A percentile compares a stretch with the other conserved stretches of the same genome.
These are phyloP conservation scores for Zeuzera pyrina DNA, from an alignment of 2,888 invertebrate genomes.

Conservation along the genomic window DNA sequence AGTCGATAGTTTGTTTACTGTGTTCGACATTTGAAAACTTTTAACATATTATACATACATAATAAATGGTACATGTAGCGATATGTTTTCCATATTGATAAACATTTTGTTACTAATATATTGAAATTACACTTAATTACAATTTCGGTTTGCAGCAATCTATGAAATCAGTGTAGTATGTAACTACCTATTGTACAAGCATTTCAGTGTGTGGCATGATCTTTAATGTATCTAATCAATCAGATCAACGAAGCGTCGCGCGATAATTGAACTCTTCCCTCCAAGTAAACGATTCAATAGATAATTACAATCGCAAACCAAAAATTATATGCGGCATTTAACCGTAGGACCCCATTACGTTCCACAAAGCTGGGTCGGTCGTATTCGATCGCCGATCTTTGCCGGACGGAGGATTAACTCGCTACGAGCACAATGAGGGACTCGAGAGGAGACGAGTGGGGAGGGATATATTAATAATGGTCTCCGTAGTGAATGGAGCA, in stretches of 20 bases:
- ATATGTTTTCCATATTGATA: no score
- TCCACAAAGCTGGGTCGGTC: constrained; percentile 58
- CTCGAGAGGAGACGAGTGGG: constrained; percentile 45
- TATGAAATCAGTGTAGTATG: no score
- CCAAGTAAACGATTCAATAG: constrained; percentile 55
- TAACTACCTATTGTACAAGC: no score
- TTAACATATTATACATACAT: no score
- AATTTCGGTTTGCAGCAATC: no score
- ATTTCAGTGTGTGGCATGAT: no score
- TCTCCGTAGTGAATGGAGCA: constrained; percentile 64
- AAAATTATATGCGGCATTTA: constrained; percentile 68
- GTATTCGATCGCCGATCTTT: constrained; percentile 61
- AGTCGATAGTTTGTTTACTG: no score
- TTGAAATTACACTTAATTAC: no score
- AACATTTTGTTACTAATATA: no score
- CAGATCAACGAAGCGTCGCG: constrained; percentile 53
- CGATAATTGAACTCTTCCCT: constrained; percentile 67
- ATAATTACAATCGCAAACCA: constrained; percentile 71
- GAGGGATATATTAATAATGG: constrained; percentile 65
- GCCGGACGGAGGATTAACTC: constrained; percentile 60
- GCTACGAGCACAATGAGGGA: constrained; percentile 56
- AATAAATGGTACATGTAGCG: no score
- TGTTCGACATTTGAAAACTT: no score
- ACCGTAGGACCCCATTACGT: constrained; percentile 61
- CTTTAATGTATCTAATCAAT: constrained; percentile 67